Evolutionary conservation across 2,113 vertebrate genomes (phyloP).

Genomic region (Brachyistius frenatus): DNA sequence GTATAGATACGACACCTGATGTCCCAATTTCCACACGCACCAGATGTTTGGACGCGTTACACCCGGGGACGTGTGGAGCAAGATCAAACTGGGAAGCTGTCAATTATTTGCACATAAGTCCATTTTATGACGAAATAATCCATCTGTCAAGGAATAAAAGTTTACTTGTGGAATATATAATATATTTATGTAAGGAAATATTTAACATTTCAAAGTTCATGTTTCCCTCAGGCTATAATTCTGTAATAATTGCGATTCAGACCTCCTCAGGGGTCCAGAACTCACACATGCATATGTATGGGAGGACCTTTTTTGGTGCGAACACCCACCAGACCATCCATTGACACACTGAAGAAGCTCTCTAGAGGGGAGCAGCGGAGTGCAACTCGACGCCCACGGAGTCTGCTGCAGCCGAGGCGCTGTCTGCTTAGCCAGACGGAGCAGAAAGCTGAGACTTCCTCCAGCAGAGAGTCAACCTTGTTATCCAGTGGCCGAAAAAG

Average conservation of each 20-base stretch:
- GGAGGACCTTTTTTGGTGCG: conserved; percentile 15
- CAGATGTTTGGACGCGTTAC: conserved; percentile 71
- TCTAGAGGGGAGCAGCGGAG: conserved; percentile 56
- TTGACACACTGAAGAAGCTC: conserved; percentile 46
- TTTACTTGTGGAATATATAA: conserved; percentile 49
- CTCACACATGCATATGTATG: conserved; percentile 63
- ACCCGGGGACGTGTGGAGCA: conserved; percentile 51
- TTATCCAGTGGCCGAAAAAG: conserved; percentile 65
- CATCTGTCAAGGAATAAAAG: conserved; percentile 67
- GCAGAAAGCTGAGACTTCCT: conserved; percentile 61
- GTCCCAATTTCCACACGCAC: conserved; percentile 62
- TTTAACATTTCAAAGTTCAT: conserved; percentile 64
- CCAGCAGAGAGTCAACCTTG: conserved; percentile 63
- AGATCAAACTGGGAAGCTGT: conserved; percentile 68
- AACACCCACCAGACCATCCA: conserved; percentile 66
- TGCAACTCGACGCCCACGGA: conserved; percentile 68
- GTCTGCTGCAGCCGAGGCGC: conserved; percentile 50
- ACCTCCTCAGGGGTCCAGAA: conserved; percentile 39
- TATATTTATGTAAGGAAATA: conserved; percentile 50
- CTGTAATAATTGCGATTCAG: conserved; percentile 45
- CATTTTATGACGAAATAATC: conserved; percentile 61
- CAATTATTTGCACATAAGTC: conserved; percentile 47
- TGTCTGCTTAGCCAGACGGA: conserved; percentile 63
- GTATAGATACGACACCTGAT: conserved; percentile 49
- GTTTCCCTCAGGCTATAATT: conserved; percentile 41